phyloP scores from a whole-genome alignment of 2,888 invertebrate genomes.

The Pelosia muscerda region DNA sequence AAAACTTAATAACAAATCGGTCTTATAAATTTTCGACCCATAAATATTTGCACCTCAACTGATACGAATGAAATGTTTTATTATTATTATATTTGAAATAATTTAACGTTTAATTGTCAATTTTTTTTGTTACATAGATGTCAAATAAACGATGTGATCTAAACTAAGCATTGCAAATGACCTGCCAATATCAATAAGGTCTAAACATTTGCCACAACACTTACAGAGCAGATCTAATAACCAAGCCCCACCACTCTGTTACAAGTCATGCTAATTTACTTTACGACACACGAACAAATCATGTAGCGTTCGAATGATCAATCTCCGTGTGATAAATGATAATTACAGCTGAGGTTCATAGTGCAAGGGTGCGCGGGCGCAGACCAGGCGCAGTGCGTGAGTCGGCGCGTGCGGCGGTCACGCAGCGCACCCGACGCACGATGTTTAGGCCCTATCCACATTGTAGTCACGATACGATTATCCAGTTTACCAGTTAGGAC shows the following conservation, averaged over 20 bases:
- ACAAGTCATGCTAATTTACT: slow-evolving; percentile 13
- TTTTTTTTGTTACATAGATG: too few relatives aligned
- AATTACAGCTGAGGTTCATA: slow-evolving; percentile 56
- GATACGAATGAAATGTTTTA: too few relatives aligned
- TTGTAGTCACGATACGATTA: slow-evolving; percentile 11
- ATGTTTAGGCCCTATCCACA: slow-evolving; percentile 13
- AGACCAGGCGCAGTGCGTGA: slow-evolving; percentile 44
- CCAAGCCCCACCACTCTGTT: slow-evolving; percentile 7
- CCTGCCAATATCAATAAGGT: slow-evolving; percentile 9
- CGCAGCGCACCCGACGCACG: slow-evolving; percentile 36
- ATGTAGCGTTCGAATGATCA: slow-evolving; percentile 47
- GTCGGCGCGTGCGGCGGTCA: slow-evolving; percentile 64
- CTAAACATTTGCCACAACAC: background rate
- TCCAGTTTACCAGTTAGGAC: background rate
- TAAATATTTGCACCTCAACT: too few relatives aligned
- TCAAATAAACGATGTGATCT: too few relatives aligned
- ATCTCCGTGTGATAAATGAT: slow-evolving; percentile 58
- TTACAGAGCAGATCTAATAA: slow-evolving; percentile 11
- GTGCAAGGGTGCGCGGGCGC: slow-evolving; percentile 57
- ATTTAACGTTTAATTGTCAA: too few relatives aligned
- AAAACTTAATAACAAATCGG: too few relatives aligned
- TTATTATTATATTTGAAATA: too few relatives aligned
- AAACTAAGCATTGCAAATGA: slow-evolving; percentile 13
- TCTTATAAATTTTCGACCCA: too few relatives aligned
- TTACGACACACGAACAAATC: slow-evolving; percentile 42